Conservation (phyloP, 2,113 vertebrate species). For the Ahaetulla prasina region DNA sequence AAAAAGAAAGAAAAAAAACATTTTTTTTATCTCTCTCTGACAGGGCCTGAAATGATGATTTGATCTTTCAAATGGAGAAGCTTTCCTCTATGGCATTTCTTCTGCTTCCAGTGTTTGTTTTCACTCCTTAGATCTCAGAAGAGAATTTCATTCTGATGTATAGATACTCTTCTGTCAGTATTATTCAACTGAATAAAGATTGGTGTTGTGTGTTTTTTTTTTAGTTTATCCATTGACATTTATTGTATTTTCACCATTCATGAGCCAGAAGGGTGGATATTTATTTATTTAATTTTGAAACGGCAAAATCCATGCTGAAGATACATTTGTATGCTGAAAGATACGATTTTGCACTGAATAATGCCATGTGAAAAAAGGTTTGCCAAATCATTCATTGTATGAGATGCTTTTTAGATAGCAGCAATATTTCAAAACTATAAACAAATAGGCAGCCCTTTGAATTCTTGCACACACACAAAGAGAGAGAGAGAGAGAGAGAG, state of each 20-base stretch:
- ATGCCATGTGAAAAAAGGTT: not conserved
- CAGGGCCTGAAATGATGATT: constrained; percentile 38
- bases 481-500: too few species aligned
- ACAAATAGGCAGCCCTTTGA: not conserved
- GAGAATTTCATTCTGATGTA: constrained; percentile 62
- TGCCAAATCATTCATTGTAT: not conserved
- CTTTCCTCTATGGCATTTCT: constrained; percentile 69
- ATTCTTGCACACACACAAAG: not conserved
- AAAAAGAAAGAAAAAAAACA: constrained; percentile 17
- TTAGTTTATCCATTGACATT: constrained; percentile 31
- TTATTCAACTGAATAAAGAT: constrained; percentile 38
- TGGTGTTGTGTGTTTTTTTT: constrained; percentile 17
- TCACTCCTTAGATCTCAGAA: constrained; percentile 38
- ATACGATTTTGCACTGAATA: not conserved
- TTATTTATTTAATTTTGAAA: not conserved
- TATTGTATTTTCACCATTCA: constrained; percentile 51
- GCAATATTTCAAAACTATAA: not conserved
- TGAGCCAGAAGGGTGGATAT: constrained; percentile 24
- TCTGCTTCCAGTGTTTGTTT: constrained; percentile 50
- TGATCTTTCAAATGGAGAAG: constrained; percentile 36
- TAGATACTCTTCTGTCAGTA: constrained; percentile 61
- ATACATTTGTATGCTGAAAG: not conserved
- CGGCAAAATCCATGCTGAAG: not conserved
- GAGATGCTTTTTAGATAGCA: not conserved
- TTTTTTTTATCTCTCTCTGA: constrained; percentile 48